Percentiles rank a stretch among this genome's conserved stretches.
These are phyloP conservation scores for Spongia lamella DNA, from an alignment of 37 sponge, comb jelly and placozoan species.

Conservation along the genomic window DNA sequence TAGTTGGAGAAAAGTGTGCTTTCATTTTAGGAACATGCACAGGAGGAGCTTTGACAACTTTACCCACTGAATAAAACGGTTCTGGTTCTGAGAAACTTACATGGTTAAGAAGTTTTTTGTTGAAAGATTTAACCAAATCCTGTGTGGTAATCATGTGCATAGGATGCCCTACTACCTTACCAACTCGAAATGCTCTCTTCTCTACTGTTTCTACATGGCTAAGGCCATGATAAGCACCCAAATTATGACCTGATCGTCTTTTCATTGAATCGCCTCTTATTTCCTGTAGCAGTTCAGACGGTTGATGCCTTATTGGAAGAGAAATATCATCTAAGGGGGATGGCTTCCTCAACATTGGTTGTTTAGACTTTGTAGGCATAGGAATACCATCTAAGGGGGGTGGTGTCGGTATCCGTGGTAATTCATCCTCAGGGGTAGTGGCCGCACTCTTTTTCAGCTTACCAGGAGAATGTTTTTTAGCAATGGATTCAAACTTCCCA, in stretches of 20 bases:
- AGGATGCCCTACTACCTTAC: constrained; percentile 35
- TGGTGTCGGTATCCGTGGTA: too few relatives aligned
- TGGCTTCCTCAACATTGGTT: too few relatives aligned
- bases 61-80: constrained; percentile 47
- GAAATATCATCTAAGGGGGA: too few relatives aligned
- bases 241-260: background rate
- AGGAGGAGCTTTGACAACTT: too few relatives aligned
- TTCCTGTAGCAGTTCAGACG: background rate
- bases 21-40: too few relatives aligned
- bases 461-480: too few relatives aligned
- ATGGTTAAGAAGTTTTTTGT: constrained; percentile 2
- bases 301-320: background rate
- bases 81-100: constrained; percentile 24
- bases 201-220: constrained; percentile 63
- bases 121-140: constrained; percentile 37
- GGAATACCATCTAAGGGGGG: too few relatives aligned
- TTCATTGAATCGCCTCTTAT: background rate
- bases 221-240: constrained; percentile 2
- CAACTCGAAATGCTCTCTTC: constrained; percentile 69
- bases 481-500: too few relatives aligned
- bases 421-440: too few relatives aligned
- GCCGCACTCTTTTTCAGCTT: too few relatives aligned
- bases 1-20: too few relatives aligned
- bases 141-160: constrained; percentile 52
- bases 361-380: too few relatives aligned